phyloP scores from a whole-genome alignment of 2,113 vertebrate species.

The Pseudorasbora parva region DNA sequence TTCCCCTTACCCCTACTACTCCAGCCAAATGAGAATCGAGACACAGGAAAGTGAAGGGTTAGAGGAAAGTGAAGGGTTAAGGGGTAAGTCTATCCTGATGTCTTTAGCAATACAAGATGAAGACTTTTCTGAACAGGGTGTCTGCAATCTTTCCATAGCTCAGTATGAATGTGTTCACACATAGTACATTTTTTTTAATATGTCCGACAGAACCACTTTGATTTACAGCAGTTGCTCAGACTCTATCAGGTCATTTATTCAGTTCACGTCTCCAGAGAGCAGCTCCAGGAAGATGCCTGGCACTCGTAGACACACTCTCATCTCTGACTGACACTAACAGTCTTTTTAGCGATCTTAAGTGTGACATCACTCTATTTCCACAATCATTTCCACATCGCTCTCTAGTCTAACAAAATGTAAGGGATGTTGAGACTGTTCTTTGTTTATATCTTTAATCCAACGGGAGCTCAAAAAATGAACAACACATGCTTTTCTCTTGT shows the following conservation, averaged over 20 bases:
- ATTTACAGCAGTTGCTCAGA: constrained; percentile 41
- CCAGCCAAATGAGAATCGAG: no score
- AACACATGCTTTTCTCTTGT: neutral
- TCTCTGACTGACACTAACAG: neutral
- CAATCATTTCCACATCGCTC: neutral
- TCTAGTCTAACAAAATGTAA: neutral
- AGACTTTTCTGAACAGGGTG: neutral
- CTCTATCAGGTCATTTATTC: constrained; percentile 31
- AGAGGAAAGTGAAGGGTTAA: no score
- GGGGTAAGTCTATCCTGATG: constrained; percentile 20
- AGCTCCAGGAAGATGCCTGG: constrained; percentile 25
- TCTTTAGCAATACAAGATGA: constrained; percentile 27
- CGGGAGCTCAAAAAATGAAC: neutral
- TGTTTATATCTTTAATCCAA: neutral
- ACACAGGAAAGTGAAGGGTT: no score
- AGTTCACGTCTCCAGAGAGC: constrained; percentile 23
- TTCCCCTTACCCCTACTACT: no score
- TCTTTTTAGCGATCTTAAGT: neutral
- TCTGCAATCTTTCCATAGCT: constrained; percentile 28
- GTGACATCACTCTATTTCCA: neutral
- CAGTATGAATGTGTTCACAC: constrained; percentile 48
- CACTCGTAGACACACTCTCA: constrained; percentile 5
- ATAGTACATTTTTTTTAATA: constrained; percentile 47
- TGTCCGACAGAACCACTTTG: constrained; percentile 47
- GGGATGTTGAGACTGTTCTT: neutral